Conservation (phyloP, 2,888 invertebrate genomes). For the Anoncus sp. region DNA sequence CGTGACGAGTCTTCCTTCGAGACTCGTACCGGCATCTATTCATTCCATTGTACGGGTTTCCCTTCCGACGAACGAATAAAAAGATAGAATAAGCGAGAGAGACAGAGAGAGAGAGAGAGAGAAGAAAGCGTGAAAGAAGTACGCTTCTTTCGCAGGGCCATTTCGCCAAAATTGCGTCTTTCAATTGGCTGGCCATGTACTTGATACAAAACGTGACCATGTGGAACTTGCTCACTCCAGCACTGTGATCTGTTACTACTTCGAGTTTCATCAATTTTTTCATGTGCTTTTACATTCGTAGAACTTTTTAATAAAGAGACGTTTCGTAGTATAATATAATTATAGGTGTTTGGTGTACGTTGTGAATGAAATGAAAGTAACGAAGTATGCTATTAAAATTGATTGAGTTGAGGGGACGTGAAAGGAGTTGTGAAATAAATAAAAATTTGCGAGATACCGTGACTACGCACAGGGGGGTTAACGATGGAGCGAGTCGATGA, state of each 20-base stretch:
- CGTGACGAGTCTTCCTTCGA: slow-evolving; percentile 42
- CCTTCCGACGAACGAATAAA: slow-evolving; percentile 35
- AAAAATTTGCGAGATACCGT: slow-evolving; percentile 45
- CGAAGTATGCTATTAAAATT: slow-evolving; percentile 56
- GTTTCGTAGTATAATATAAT: slow-evolving; percentile 9
- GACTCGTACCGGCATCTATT: slow-evolving; percentile 48
- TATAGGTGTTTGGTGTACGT: neutral
- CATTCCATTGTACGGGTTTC: slow-evolving; percentile 56
- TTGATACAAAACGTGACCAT: slow-evolving; percentile 39
- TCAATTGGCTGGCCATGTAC: slow-evolving; percentile 29
- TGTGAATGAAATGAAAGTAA: slow-evolving; percentile 45
- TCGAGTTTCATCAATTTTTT: slow-evolving; percentile 30
- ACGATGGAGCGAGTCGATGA: slow-evolving; percentile 29
- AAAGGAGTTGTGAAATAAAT: slow-evolving; percentile 39
- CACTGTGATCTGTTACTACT: slow-evolving; percentile 12
- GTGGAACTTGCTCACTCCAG: slow-evolving; percentile 28
- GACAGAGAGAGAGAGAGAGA: slow-evolving; percentile 33
- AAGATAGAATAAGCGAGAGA: slow-evolving; percentile 59
- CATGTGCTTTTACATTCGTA: neutral
- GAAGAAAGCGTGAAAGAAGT: slow-evolving; percentile 22
- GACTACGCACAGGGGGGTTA: slow-evolving; percentile 20
- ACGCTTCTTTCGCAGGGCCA: no score
- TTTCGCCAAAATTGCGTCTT: slow-evolving; percentile 54
- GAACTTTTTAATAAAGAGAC: neutral
- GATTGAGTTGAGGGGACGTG: slow-evolving; percentile 43